phyloP scores from a whole-genome alignment of 2,113 vertebrate species.

The Marcusenius ussheri region DNA sequence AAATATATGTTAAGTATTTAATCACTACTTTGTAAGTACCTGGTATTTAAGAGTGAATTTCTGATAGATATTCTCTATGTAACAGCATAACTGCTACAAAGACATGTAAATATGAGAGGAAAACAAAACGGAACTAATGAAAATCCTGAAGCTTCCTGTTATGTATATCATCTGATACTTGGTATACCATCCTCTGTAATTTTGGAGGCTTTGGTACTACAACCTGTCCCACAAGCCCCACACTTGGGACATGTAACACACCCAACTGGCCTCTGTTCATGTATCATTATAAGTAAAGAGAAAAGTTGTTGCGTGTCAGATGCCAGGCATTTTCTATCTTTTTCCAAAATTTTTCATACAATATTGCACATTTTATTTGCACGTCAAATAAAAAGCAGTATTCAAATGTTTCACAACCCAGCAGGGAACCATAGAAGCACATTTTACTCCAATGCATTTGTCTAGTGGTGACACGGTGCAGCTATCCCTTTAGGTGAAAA shows the following conservation, averaged over 20 bases:
- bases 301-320: not conserved
- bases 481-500: not conserved
- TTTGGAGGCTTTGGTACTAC: not conserved
- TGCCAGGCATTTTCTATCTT: not conserved
- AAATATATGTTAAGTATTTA: not conserved
- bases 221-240: not conserved
- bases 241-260: not conserved
- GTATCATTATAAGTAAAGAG: not conserved
- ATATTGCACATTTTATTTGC: not conserved
- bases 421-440: not conserved
- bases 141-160: not conserved
- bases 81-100: not conserved
- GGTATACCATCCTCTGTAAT: not conserved
- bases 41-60: not conserved
- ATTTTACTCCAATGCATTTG: not conserved
- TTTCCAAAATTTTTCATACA: not conserved
- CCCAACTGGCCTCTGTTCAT: not conserved
- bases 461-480: not conserved
- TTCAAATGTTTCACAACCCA: not conserved
- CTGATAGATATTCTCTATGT: not conserved
- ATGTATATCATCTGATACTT: not conserved
- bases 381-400: not conserved
- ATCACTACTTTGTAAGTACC: not conserved
- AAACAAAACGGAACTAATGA: not conserved
- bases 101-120: not conserved